Percentiles rank a stretch among this genome's conserved stretches.
Conservation (phyloP, 2,113 vertebrate species). For the Dermatemys mawii region DNA sequence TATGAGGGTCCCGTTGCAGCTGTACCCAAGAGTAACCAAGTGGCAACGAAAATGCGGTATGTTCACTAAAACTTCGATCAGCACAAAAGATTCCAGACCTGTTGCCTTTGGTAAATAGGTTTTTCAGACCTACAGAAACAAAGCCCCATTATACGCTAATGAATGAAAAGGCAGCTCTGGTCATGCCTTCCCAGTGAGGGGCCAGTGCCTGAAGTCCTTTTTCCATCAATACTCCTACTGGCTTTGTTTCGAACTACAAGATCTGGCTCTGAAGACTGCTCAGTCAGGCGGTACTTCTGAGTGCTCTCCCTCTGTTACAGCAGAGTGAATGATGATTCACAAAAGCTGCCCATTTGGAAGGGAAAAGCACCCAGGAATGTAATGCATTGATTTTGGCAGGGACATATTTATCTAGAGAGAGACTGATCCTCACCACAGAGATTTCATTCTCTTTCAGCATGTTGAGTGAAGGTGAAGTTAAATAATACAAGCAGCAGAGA, state of each 20-base stretch:
- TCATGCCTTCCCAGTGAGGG: background rate
- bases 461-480: background rate
- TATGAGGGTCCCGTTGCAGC: no score
- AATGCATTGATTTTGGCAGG: background rate
- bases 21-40: background rate
- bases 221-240: background rate
- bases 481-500: constrained; percentile 40
- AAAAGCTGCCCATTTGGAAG: background rate
- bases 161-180: background rate
- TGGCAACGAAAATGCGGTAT: background rate
- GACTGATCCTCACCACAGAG: constrained; percentile 33
- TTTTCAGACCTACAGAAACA: background rate
- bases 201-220: background rate
- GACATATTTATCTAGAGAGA: background rate
- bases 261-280: background rate
- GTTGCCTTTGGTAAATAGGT: background rate
- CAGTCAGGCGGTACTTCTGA: background rate
- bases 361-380: background rate
- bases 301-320: background rate
- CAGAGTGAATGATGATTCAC: background rate
- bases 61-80: background rate
- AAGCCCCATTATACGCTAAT: background rate
- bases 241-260: background rate
- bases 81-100: rapidly evolving
- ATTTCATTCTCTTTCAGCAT: constrained; percentile 60